These are phyloP conservation scores for Ibidorhyncha struthersii DNA, from an alignment of 2,113 vertebrate species.

Conservation along the genomic window DNA sequence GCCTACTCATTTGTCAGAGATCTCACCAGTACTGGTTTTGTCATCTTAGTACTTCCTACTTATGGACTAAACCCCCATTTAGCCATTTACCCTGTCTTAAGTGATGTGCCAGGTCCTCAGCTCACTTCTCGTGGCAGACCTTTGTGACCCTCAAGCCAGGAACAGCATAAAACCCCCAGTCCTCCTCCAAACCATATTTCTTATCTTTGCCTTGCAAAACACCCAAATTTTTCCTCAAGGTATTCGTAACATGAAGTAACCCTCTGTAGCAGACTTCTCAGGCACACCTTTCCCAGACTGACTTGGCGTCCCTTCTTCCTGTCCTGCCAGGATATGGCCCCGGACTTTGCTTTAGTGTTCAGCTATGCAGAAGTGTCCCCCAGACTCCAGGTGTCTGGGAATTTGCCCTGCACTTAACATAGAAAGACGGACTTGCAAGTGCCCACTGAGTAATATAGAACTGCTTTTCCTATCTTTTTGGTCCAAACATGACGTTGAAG, in stretches of 20 bases:
- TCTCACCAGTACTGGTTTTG: neutral
- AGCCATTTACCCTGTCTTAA: neutral
- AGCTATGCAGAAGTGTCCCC: neutral
- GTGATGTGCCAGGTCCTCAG: neutral
- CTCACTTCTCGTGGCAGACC: accelerated
- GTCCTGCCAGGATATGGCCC: neutral
- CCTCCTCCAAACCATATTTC: neutral
- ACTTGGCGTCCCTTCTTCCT: neutral
- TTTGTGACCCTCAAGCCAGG: neutral
- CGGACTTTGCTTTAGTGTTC: neutral
- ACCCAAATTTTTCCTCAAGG: neutral
- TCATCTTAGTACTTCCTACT: neutral
- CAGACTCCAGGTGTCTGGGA: neutral
- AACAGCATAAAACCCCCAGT: accelerated
- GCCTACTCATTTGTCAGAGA: neutral
- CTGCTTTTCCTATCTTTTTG: neutral
- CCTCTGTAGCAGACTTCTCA: neutral
- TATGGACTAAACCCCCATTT: neutral
- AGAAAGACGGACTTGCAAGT: neutral
- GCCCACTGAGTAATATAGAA: neutral
- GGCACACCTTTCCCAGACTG: neutral
- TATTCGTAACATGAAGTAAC: neutral
- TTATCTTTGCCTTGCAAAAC: neutral
- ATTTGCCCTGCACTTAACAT: neutral
- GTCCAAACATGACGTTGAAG: neutral